Evolutionary conservation across 2,888 invertebrate genomes (phyloP).

Genomic region (Mechanitis messenoides): DNA sequence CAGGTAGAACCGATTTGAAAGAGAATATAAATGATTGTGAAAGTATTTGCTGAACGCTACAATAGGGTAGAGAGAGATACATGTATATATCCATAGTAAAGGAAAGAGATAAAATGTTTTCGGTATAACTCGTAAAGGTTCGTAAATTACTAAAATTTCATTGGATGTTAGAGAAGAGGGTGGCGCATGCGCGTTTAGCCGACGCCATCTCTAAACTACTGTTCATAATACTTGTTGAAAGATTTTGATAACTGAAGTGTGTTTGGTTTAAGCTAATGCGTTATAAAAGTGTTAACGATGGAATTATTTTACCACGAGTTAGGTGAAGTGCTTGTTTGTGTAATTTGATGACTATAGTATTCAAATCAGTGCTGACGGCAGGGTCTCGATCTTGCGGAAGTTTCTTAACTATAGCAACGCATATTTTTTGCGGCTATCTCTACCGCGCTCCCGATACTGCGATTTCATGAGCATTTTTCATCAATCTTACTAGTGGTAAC

Average conservation of each 20-base stretch:
- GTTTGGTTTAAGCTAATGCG: slow-evolving; percentile 52
- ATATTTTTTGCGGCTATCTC: slow-evolving; percentile 71
- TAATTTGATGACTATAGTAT: slow-evolving; percentile 45
- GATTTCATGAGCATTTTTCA: slow-evolving; percentile 59
- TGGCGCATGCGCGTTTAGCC: slow-evolving; percentile 77
- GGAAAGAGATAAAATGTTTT: slow-evolving; percentile 35
- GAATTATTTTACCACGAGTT: slow-evolving; percentile 52
- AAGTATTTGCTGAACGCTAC: slow-evolving; percentile 9
- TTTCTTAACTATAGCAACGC: slow-evolving; percentile 70
- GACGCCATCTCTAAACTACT: slow-evolving; percentile 76
- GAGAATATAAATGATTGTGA: not conserved
- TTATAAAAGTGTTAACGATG: slow-evolving; percentile 59
- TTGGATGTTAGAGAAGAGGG: slow-evolving; percentile 64
- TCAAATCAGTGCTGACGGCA: slow-evolving; percentile 48
- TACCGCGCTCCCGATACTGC: slow-evolving; percentile 49
- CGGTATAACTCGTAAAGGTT: slow-evolving; percentile 46
- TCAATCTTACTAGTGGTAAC: slow-evolving; percentile 58
- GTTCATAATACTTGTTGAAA: slow-evolving; percentile 56
- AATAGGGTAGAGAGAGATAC: slow-evolving; percentile 35
- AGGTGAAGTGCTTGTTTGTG: slow-evolving; percentile 47
- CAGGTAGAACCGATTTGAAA: too few relatives aligned
- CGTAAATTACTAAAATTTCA: slow-evolving; percentile 36
- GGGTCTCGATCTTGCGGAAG: slow-evolving; percentile 65
- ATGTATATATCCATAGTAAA: not conserved
- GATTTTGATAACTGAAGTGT: slow-evolving; percentile 55